Evolutionary conservation across 64 coral and sea anemone species (phyloP), one percentile per base, ranked within the genome.

Genomic region (Orbicella faveolata): DNA sequence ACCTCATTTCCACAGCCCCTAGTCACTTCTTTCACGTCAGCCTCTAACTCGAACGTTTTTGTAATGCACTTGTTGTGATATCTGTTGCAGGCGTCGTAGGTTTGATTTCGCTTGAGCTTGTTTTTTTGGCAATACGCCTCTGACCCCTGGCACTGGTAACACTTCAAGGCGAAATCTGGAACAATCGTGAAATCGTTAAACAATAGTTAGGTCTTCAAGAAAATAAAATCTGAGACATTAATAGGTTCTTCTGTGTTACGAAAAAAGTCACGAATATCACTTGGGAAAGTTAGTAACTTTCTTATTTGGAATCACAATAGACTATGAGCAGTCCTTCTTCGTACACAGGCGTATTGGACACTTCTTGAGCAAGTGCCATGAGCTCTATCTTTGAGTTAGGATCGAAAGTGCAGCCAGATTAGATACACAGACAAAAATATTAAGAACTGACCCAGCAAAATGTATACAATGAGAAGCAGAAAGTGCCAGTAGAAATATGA

Each of bases 61-160:
- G 21, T 51, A 52, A 52, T 78, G 75, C 75, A 78, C 51, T 17
- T 78, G 41, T 78, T 34, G 37, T n/a, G 37, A 52, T 78, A 10
- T 19, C 21, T 44, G 41, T 78, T 78, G 41, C 75, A 78, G n/a
- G 75, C 75, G 39, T 78, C 75, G 12, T n/a, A 15, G 0, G 75
- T 78, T 48, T 52, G 75, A 19, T 78, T 78, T 44, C 36, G 41
- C 19, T 21, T 19, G 20, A 78, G 75, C 19, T 51, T 23, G 37
- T 23, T 52, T 18, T 41, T 19, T 0, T 51, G 75, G 20, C 75
- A 78, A 52, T 52, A 53, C 17, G 1, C 20, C 2, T 78, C 75
- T 78, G 41, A 52, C 1, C 75, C 75, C 37, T 78, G 19, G 8
- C 75, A 78, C 75, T 78, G 75, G 75, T 51, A 53, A 78, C 75